phyloP scores from a whole-genome alignment of 2,888 invertebrate genomes.

The Cacoxenus indagator region DNA sequence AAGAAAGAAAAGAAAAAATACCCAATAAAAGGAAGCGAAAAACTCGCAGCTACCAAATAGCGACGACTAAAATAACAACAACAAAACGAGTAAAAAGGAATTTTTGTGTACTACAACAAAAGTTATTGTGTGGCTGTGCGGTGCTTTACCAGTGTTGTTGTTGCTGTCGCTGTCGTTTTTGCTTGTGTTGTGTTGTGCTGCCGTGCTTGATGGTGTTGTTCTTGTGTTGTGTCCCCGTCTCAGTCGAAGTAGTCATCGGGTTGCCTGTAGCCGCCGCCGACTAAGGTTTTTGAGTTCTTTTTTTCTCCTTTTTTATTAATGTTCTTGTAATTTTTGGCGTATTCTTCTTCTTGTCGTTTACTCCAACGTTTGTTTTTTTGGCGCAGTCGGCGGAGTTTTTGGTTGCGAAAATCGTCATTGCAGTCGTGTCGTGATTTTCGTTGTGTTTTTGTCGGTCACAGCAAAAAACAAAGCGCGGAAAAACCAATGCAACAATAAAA shows the following conservation, averaged over 20 bases:
- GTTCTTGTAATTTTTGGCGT: not conserved
- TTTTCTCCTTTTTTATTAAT: not conserved
- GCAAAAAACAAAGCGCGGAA: constrained; percentile 26
- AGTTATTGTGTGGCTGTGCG: constrained; percentile 39
- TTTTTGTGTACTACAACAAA: constrained; percentile 53
- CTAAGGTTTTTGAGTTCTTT: not conserved
- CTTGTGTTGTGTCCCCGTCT: constrained; percentile 18
- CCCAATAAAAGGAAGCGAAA: constrained; percentile 43
- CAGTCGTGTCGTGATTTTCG: not conserved
- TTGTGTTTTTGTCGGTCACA: not conserved
- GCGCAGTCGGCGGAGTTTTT: not conserved
- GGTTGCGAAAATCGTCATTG: constrained; percentile 36
- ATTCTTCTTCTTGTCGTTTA: not conserved
- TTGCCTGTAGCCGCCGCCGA: not conserved
- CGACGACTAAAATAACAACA: constrained; percentile 3
- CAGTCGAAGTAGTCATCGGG: constrained; percentile 15
- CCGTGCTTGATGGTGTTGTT: constrained; percentile 21
- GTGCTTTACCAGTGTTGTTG: constrained; percentile 37
- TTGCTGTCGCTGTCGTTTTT: constrained; percentile 32
- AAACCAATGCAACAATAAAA: constrained; percentile 27
- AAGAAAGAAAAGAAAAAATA: constrained; percentile 37
- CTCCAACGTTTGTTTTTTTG: not conserved
- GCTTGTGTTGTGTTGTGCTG: constrained; percentile 20
- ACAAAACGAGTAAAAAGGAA: constrained; percentile 41
- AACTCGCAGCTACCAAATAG: constrained; percentile 36